A percentile compares a stretch with the other conserved stretches of the same genome.
Conservation (phyloP, 2,113 vertebrate genomes). For the Typhlomys cinereus region DNA sequence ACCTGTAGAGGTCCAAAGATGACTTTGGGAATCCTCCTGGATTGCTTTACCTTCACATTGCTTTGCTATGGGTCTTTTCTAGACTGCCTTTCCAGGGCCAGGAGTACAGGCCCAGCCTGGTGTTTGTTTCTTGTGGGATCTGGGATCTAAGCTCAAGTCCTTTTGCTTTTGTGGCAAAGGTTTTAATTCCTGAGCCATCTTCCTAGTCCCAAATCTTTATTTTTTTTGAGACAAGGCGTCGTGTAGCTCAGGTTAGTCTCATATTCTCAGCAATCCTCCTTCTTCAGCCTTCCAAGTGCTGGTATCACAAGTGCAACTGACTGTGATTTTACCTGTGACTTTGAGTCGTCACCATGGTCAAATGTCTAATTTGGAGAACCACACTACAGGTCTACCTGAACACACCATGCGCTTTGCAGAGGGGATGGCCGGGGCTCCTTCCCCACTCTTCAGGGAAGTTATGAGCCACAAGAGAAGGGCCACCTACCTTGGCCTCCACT, state of each 20-base stretch:
- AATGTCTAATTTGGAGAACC: conserved; percentile 41
- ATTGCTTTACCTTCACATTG: no score
- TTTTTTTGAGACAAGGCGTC: background rate
- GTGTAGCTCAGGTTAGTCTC: background rate
- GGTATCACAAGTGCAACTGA: background rate
- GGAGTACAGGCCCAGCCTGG: background rate
- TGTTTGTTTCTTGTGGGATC: no score
- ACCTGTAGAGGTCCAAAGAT: no score
- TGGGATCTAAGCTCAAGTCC: no score
- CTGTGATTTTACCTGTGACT: conserved; percentile 44
- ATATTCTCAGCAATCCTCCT: background rate
- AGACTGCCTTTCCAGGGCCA: background rate
- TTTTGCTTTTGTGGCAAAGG: no score
- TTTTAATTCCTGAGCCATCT: background rate
- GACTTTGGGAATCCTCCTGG: no score
- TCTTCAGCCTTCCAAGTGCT: background rate
- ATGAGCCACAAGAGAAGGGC: background rate
- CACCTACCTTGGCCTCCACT: background rate
- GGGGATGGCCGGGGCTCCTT: background rate
- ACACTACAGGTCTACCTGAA: background rate
- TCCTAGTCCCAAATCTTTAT: background rate
- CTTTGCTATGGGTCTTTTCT: no score
- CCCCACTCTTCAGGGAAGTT: background rate
- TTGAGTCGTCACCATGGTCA: conserved; percentile 29
- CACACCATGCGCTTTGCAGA: background rate